Percentiles rank a stretch among this genome's conserved stretches.
These are phyloP conservation scores for Hydractinia echinata DNA, from an alignment of 30 jellyfish, hydroid and myxozoan species.

Conservation along the genomic window DNA sequence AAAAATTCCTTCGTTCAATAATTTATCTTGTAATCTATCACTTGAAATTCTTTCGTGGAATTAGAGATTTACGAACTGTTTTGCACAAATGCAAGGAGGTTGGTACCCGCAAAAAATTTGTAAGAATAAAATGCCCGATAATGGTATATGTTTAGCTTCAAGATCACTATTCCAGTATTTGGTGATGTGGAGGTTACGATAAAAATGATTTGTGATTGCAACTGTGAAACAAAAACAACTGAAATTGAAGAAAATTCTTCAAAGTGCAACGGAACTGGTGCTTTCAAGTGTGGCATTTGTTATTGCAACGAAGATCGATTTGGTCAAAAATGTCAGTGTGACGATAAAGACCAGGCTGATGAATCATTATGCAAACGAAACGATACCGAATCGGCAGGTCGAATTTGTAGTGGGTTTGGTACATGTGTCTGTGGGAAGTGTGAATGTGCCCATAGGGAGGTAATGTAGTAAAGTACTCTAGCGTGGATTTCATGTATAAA, in stretches of 20 bases:
- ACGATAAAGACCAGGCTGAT: not conserved
- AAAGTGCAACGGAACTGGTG: constrained; percentile 51
- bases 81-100: too few relatives aligned
- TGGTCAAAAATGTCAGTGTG: constrained; percentile 26
- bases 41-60: too few relatives aligned
- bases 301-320: constrained; percentile 63
- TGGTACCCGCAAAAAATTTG: too few relatives aligned
- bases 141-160: not conserved
- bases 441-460: constrained; percentile 56
- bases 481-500: too few relatives aligned
- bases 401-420: constrained; percentile 82
- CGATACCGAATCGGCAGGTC: not conserved
- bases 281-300: constrained; percentile 68
- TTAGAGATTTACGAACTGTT: too few relatives aligned
- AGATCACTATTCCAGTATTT: constrained; percentile 77
- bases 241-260: constrained; percentile 38
- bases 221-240: constrained; percentile 44
- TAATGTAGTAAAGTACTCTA: not conserved
- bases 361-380: not conserved
- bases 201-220: constrained; percentile 55
- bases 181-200: constrained; percentile 66
- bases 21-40: too few relatives aligned
- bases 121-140: too few relatives aligned
- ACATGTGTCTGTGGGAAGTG: constrained; percentile 92
- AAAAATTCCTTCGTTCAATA: too few relatives aligned